phyloP scores from a whole-genome alignment of 2,113 vertebrate genomes.

The Platycercus adscitus region DNA sequence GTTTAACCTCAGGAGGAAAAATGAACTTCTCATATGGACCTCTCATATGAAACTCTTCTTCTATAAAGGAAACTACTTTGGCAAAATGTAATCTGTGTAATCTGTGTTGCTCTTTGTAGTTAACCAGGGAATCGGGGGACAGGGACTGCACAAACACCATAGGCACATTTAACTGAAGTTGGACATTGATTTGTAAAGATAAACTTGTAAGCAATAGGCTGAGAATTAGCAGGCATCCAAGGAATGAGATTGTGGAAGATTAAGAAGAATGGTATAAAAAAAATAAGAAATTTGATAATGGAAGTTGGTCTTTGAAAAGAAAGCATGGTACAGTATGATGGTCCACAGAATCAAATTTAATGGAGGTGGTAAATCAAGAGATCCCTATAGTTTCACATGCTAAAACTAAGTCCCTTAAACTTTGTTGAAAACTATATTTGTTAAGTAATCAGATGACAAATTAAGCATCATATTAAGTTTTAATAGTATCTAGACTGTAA shows the following conservation, averaged over 20 bases:
- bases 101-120: neutral
- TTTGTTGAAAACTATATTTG: neutral
- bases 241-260: neutral
- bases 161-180: neutral
- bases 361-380: neutral
- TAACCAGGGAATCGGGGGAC: neutral
- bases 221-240: neutral
- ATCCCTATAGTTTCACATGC: neutral
- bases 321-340: fast-evolving
- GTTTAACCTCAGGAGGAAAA: neutral
- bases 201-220: neutral
- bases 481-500: neutral
- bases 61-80: neutral
- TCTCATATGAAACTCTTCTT: neutral
- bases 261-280: neutral
- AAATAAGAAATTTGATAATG: neutral
- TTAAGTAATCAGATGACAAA: neutral
- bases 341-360: neutral
- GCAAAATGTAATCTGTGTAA: neutral
- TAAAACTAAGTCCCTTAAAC: neutral
- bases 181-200: neutral
- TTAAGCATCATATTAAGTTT: neutral
- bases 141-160: neutral
- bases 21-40: neutral
- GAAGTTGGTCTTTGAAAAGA: neutral